Evolutionary conservation across 2,888 invertebrate genomes (phyloP).

Genomic region (Pristionchus mayeri): DNA sequence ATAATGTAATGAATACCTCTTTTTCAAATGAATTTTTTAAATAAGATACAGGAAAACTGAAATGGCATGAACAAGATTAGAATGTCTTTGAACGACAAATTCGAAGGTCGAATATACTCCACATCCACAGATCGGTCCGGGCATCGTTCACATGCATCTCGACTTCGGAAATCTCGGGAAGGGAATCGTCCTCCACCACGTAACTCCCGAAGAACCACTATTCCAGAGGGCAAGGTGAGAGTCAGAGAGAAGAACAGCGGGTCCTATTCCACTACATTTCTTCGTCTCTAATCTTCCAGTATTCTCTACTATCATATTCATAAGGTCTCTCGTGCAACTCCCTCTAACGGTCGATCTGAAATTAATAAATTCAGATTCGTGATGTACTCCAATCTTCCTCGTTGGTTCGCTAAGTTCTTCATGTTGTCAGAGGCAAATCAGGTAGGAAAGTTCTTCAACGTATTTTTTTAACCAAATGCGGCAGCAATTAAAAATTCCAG

Average conservation of each 20-base stretch:
- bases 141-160: slow-evolving; percentile 84
- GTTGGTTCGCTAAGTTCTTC: slow-evolving; percentile 82
- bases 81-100: too few relatives aligned
- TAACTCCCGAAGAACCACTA: slow-evolving; percentile 86
- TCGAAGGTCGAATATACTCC: too few relatives aligned
- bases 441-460: slow-evolving; percentile 68
- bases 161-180: slow-evolving; percentile 79
- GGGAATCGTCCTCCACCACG: slow-evolving; percentile 84
- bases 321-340: too few relatives aligned
- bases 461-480: neutral
- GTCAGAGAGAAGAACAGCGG: neutral
- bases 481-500: slow-evolving; percentile 80
- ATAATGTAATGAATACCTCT: too few relatives aligned
- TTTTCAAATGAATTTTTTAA: too few relatives aligned
- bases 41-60: too few relatives aligned
- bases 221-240: slow-evolving; percentile 79
- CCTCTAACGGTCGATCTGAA: too few relatives aligned
- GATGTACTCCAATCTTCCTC: slow-evolving; percentile 84
- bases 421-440: slow-evolving; percentile 82
- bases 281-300: too few relatives aligned
- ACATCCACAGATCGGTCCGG: slow-evolving; percentile 83
- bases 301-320: too few relatives aligned
- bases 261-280: neutral
- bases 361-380: slow-evolving; percentile 81
- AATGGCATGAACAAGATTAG: too few relatives aligned